These are phyloP conservation scores for Selene dorsalis DNA, from an alignment of 2,797 vertebrate species.

Conservation along the genomic window DNA sequence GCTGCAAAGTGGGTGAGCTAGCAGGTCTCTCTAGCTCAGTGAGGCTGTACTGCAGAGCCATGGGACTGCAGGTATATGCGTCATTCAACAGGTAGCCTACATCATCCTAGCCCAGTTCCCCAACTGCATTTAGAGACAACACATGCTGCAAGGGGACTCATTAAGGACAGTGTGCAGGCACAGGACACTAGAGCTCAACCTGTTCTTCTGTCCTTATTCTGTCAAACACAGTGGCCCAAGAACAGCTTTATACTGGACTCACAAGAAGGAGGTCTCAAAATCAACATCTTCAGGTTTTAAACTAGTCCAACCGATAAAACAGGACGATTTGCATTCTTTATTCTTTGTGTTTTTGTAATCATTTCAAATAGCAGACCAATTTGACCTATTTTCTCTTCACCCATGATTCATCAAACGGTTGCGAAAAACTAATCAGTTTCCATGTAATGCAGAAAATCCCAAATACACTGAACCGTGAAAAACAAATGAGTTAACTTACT, in stretches of 20 bases:
- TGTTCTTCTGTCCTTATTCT: slow-evolving; percentile 49
- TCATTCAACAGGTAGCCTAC: slow-evolving; percentile 49
- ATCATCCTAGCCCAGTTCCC: slow-evolving; percentile 29
- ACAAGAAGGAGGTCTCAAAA: not conserved
- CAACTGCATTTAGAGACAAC: slow-evolving; percentile 51
- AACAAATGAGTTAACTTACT: slow-evolving; percentile 14
- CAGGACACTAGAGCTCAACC: slow-evolving; percentile 19
- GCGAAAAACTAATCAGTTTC: slow-evolving; percentile 22
- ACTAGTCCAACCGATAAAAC: not conserved
- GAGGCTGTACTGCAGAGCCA: slow-evolving; percentile 15
- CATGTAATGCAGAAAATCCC: slow-evolving; percentile 20
- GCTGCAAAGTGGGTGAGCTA: not conserved
- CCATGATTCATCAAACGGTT: slow-evolving; percentile 1
- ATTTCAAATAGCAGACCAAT: not conserved
- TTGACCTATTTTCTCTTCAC: slow-evolving; percentile 19
- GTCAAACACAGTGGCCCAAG: slow-evolving; percentile 10
- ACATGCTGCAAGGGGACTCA: slow-evolving; percentile 48
- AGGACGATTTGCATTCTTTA: not conserved
- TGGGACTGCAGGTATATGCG: slow-evolving; percentile 53
- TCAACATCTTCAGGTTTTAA: not conserved
- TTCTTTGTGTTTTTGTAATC: not conserved
- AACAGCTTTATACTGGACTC: slow-evolving; percentile 4
- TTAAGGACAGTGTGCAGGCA: slow-evolving; percentile 38
- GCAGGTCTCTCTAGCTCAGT: not conserved
- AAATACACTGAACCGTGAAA: slow-evolving; percentile 21